Base-by-base conservation (phyloP, 2,888 invertebrate genomes). In the Podotricha telesiphe region DNA sequence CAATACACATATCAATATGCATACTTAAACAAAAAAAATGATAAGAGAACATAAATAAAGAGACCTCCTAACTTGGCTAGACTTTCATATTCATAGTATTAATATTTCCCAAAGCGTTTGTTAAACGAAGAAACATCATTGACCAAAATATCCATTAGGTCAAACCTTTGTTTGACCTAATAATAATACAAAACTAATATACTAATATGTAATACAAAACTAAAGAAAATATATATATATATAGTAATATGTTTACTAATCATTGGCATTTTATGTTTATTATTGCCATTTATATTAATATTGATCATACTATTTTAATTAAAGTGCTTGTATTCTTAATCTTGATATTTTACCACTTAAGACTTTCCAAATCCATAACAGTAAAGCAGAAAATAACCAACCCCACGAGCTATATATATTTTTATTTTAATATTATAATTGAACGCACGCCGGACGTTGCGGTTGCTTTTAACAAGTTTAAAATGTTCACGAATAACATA, bases 401-500 rank as follows among this genome's bases (percentile, higher is more conserved):
- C n/a, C 2, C 13, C 11, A 42, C 42, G 2, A 42, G 42, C n/a
- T n/a, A n/a, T n/a, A 42, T 13, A 13, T 42, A 3, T 1, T 42
- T 42, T 13, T 11, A 37, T 42, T 17, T 19, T n/a, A 19, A 53
- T 28, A n/a, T 28, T n/a, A n/a, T 53, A 8, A 28, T 53, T 28
- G 7, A 51, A 22, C 3, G n/a, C 53, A n/a, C 56, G 42, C 20
- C 15, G 42, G 20, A 58, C 1, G 8, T 58, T 8, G n/a, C 58
- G 58, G 20, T 42, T 20, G 40, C 1, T 7, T 58, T 58, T 20
- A 58, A 56, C 19, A 56, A 15, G 20, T 40, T 58, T 42, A 42
- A 58, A 42, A 58, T 42, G 42, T 20, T 58, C 20, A 42, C 42
- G 7, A 20, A n/a, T 42, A 20, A 42, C 42, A 20, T 58, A 40